Conservation (phyloP, 2,888 invertebrate genomes). For the Drosophila limbata region DNA sequence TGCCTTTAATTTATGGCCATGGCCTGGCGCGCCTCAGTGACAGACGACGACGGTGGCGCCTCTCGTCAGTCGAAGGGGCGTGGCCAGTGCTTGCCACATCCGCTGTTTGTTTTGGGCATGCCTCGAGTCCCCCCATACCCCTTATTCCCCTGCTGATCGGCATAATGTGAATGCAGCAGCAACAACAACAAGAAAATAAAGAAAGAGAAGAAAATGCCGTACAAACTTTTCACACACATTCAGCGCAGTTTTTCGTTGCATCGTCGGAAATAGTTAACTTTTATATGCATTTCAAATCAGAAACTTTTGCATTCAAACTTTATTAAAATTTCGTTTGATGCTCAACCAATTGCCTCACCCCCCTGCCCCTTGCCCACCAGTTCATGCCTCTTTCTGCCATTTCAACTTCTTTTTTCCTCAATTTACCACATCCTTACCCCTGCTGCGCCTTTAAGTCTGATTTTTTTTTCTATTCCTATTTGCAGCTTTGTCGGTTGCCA, state of each 20-base stretch:
- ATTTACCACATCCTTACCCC: background rate
- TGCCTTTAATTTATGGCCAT: conserved; percentile 77
- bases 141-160: conserved; percentile 39
- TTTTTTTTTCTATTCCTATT: conserved; percentile 46
- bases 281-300: conserved; percentile 78
- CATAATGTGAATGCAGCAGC: conserved; percentile 48
- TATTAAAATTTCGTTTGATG: conserved; percentile 79
- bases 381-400: background rate
- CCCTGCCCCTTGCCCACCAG: background rate
- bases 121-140: conserved; percentile 8
- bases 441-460: conserved; percentile 1
- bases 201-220: conserved; percentile 14
- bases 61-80: conserved; percentile 42
- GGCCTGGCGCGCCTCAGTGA: conserved; percentile 53
- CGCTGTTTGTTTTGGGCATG: conserved; percentile 64
- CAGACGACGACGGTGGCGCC: conserved; percentile 57
- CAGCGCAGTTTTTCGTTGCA: conserved; percentile 41
- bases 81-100: conserved; percentile 56
- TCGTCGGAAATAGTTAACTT: conserved; percentile 77
- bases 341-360: conserved; percentile 46
- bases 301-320: conserved; percentile 79
- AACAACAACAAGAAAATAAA: conserved; percentile 10
- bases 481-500: conserved; percentile 46
- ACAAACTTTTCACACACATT: conserved; percentile 62
- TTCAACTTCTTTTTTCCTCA: background rate